Conservation (phyloP, 2,797 vertebrate genomes). For the Sylvilagus floridanus region DNA sequence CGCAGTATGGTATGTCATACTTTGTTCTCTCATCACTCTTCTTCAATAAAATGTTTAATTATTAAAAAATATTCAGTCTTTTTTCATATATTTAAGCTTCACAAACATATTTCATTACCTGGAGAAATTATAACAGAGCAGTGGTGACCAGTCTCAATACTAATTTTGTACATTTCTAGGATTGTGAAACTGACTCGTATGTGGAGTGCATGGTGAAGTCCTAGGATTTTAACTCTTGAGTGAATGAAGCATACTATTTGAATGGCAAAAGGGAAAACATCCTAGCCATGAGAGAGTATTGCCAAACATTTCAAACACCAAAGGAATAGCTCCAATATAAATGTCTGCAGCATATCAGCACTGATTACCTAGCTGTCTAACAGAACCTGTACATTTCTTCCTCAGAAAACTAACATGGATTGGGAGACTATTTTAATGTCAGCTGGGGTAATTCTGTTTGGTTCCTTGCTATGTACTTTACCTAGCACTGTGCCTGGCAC, state of each 20-base stretch:
- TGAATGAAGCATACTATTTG: constrained; percentile 49
- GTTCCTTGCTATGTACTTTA: not conserved
- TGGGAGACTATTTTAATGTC: constrained; percentile 14
- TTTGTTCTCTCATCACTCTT: not conserved
- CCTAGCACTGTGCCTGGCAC: no score
- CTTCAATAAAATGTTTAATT: constrained; percentile 23
- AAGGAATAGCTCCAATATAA: not conserved
- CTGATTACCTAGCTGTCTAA: not conserved
- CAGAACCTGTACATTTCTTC: constrained; percentile 38
- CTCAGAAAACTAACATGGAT: constrained; percentile 33
- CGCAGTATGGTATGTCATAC: not conserved
- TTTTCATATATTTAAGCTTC: constrained; percentile 26
- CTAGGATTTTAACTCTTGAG: constrained; percentile 25
- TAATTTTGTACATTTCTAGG: constrained; percentile 23
- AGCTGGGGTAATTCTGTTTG: not conserved
- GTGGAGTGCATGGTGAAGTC: not conserved
- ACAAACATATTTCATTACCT: not conserved
- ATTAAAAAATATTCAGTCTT: not conserved
- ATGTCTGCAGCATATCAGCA: not conserved
- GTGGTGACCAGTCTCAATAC: not conserved
- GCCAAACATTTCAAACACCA: constrained; percentile 10
- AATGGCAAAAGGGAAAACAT: not conserved
- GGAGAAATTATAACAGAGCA: not conserved
- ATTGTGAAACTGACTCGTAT: constrained; percentile 35
- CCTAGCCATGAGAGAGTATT: not conserved